Conservation (phyloP, 92 coral and sea anemone species). For the Heliopora coerulea region DNA sequence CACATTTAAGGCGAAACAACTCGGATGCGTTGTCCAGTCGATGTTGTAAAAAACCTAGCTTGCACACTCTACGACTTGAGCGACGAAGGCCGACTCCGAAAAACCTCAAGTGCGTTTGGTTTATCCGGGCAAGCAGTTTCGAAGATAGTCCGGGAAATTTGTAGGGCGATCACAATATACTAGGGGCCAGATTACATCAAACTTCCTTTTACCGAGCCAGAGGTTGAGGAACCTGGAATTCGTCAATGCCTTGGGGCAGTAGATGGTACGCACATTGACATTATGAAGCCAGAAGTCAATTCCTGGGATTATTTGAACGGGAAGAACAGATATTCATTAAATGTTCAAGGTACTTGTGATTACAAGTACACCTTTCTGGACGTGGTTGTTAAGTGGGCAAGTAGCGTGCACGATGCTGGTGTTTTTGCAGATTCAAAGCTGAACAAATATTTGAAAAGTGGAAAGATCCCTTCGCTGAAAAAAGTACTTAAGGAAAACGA, state of each 20-base stretch:
- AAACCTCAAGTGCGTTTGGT: conserved; percentile 66
- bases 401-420: conserved; percentile 46
- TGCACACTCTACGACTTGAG: conserved; percentile 63
- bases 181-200: conserved; percentile 55
- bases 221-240: conserved; percentile 38
- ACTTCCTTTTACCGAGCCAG: conserved; percentile 50
- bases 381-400: conserved; percentile 53
- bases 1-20: conserved; percentile 51
- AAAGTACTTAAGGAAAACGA: conserved; percentile 38
- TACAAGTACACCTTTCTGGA: conserved; percentile 32
- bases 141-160: conserved; percentile 55
- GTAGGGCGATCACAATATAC: conserved; percentile 55
- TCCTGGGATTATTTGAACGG: conserved; percentile 39
- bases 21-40: conserved; percentile 58
- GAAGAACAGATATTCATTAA: too few species aligned
- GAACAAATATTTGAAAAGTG: conserved; percentile 15
- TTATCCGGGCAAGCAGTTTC: conserved; percentile 58
- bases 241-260: too few species aligned
- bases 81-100: conserved; percentile 60
- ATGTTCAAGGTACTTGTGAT: conserved; percentile 48
- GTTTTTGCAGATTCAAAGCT: conserved; percentile 15
- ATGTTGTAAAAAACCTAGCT: conserved; percentile 56
- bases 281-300: conserved; percentile 42
- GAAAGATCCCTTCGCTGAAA: conserved; percentile 23
- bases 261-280: conserved; percentile 46